Evolutionary conservation across 2,797 vertebrate species (phyloP).

Genomic region (Mergus octosetaceus): DNA sequence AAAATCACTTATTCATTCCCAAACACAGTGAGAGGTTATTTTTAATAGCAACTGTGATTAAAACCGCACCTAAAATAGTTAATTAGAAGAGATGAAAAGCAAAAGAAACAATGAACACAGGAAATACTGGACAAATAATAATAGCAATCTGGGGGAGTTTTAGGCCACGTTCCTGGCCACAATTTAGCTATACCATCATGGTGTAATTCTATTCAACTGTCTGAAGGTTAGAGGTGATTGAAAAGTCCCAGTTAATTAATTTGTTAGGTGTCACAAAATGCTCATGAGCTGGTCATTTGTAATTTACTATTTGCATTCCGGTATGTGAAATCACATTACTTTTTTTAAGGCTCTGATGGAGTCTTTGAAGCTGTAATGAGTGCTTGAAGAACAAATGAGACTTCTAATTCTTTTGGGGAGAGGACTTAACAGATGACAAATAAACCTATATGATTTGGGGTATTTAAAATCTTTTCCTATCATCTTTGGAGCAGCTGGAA

Average conservation of each 20-base stretch:
- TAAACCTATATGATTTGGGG: not conserved
- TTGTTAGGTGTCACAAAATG: not conserved
- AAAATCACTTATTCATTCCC: not conserved
- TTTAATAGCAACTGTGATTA: not conserved
- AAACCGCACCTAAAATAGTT: not conserved
- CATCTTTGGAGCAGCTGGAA: constrained; percentile 7
- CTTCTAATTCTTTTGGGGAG: not conserved
- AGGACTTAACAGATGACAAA: not conserved
- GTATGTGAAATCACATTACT: not conserved
- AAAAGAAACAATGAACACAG: not conserved
- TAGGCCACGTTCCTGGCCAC: not conserved
- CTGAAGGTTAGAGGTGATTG: not conserved
- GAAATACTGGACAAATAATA: not conserved
- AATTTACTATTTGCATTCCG: not conserved
- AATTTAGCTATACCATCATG: not conserved
- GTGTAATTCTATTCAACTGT: not conserved
- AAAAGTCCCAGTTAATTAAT: not conserved
- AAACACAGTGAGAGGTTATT: not conserved
- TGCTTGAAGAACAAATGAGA: not conserved
- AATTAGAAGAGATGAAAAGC: not conserved
- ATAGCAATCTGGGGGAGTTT: not conserved
- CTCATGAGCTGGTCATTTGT: not conserved
- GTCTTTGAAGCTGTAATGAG: not conserved
- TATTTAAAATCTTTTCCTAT: not conserved
- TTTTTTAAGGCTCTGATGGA: not conserved